Conservation (phyloP, 2,113 vertebrate genomes). For the Antechinus stuartii region DNA sequence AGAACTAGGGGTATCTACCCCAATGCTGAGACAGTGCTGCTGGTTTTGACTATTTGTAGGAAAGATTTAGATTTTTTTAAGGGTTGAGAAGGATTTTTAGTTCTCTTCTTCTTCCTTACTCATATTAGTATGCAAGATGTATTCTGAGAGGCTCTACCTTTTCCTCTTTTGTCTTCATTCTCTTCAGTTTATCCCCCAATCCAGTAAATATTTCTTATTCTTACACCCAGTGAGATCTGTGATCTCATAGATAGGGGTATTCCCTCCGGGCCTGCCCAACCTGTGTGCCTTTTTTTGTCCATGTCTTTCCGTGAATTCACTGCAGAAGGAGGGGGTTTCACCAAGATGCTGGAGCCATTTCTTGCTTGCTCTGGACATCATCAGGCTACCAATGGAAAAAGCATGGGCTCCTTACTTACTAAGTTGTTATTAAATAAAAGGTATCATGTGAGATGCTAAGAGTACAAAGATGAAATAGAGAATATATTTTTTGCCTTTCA, state of each 20-base stretch:
- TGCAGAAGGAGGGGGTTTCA: too few species aligned
- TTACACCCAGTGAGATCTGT: neutral
- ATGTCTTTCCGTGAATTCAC: neutral
- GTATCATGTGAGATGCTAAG: too few species aligned
- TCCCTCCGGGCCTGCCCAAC: neutral
- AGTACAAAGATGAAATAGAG: too few species aligned
- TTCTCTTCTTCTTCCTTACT: neutral
- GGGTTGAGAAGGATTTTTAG: neutral
- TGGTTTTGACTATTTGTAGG: neutral
- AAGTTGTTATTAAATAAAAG: neutral
- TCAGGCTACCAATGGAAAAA: neutral
- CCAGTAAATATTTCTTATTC: neutral
- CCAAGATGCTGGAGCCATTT: neutral
- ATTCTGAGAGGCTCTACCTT: neutral
- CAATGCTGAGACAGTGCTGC: neutral
- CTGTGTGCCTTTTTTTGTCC: neutral
- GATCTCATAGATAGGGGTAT: neutral
- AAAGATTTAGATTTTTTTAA: neutral
- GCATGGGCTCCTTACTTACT: neutral
- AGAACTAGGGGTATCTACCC: slow-evolving; percentile 8
- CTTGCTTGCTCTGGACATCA: neutral
- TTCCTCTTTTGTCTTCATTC: neutral
- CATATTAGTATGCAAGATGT: neutral
- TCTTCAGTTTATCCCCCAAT: neutral
- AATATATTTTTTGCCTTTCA: too few species aligned